Percentiles rank a stretch among this genome's conserved stretches.
phyloP scores from a whole-genome alignment of 64 coral and sea anemone species.

The Stylophora pistillata region DNA sequence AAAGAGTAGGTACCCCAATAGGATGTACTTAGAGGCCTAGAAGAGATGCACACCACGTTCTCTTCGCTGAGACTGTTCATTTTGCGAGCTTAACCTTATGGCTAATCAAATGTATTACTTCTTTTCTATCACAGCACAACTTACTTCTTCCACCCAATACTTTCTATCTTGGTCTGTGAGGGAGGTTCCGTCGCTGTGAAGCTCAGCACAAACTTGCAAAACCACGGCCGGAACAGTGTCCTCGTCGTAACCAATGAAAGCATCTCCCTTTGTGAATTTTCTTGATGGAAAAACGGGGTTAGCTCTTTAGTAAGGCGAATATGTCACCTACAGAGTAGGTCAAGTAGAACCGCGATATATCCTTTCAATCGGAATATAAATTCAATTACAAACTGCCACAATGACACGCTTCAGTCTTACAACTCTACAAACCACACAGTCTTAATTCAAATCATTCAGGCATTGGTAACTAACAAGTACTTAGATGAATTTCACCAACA shows the following conservation, averaged over 20 bases:
- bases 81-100: too few species aligned
- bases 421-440: too few species aligned
- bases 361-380: too few species aligned
- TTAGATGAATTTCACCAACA: too few species aligned
- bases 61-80: too few species aligned
- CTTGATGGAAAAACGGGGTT: background rate
- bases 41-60: too few species aligned
- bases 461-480: too few species aligned
- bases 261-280: slow-evolving; percentile 49
- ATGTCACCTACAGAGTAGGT: background rate
- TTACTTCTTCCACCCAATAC: slow-evolving; percentile 45
- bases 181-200: slow-evolving; percentile 4
- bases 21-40: too few species aligned
- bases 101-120: background rate
- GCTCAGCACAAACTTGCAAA: slow-evolving; percentile 55
- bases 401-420: too few species aligned
- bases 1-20: too few species aligned
- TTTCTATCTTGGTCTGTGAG: slow-evolving; percentile 8
- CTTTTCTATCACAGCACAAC: background rate
- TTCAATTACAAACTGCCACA: too few species aligned
- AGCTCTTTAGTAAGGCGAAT: background rate
- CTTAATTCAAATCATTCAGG: too few species aligned
- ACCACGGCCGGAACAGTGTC: slow-evolving; percentile 60
- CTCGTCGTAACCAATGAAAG: slow-evolving; percentile 65
- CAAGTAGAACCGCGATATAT: background rate